Conservation (phyloP, 2,888 invertebrate genomes). For the Brachycybe producta region DNA sequence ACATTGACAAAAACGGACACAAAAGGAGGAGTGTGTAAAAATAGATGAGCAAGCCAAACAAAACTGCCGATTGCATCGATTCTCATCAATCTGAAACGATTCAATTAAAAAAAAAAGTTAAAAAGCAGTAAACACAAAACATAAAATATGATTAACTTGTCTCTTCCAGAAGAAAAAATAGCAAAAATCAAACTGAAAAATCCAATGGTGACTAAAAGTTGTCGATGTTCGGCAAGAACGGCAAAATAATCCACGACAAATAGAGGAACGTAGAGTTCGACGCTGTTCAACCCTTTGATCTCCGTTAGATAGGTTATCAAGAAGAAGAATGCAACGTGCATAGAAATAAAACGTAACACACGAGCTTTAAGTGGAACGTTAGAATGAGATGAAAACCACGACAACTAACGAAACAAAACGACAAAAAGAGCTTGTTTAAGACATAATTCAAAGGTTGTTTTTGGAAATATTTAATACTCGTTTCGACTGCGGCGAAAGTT, state of each 20-base stretch:
- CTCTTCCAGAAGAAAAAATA: not conserved
- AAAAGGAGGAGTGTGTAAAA: not conserved
- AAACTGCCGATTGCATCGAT: constrained; percentile 5
- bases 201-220: no score
- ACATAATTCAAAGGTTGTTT: no score
- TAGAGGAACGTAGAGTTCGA: no score
- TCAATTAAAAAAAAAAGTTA: not conserved
- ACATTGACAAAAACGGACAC: no score
- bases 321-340: not conserved
- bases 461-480: not conserved
- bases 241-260: no score
- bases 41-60: constrained; percentile 2
- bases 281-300: no score
- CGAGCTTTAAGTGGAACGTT: not conserved
- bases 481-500: not conserved
- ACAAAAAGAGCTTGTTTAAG: no score
- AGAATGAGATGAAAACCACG: no score
- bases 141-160: not conserved
- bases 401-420: no score
- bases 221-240: no score
- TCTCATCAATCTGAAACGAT: constrained; percentile 8
- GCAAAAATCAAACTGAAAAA: not conserved
- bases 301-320: no score
- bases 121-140: not conserved
- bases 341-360: not conserved